Evolutionary conservation across 2,797 vertebrate genomes (phyloP).

Genomic region (Agapornis canus): DNA sequence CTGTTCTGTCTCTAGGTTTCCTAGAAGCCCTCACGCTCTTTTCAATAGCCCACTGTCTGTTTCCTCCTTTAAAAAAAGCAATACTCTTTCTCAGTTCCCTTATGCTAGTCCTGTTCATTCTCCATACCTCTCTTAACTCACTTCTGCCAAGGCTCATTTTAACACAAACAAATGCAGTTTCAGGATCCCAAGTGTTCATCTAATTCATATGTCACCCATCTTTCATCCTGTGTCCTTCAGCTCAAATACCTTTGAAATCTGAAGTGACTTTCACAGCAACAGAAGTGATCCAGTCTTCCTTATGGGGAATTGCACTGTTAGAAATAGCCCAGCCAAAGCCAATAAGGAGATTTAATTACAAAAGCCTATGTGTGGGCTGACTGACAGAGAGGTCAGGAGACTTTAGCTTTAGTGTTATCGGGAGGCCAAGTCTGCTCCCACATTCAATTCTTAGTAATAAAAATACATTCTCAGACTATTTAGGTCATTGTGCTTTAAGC

Average conservation of each 20-base stretch:
- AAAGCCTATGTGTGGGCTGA: neutral
- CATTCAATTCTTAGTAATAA: neutral
- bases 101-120: neutral
- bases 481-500: conserved; percentile 35
- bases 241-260: neutral
- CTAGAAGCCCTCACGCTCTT: neutral
- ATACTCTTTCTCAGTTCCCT: neutral
- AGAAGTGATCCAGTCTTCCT: neutral
- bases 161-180: neutral
- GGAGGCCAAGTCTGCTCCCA: conserved; percentile 14
- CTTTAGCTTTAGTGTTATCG: neutral
- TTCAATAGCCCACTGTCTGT: neutral
- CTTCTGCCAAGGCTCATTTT: neutral
- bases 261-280: neutral
- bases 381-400: neutral
- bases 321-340: neutral
- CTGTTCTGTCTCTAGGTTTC: neutral
- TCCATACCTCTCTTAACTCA: neutral
- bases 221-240: neutral
- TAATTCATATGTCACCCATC: neutral
- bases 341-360: neutral
- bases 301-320: neutral
- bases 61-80: neutral
- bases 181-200: neutral
- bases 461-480: conserved; percentile 65